These are phyloP conservation scores for Vulpes vulpes DNA, from an alignment of 2,113 vertebrate species.

Conservation along the genomic window DNA sequence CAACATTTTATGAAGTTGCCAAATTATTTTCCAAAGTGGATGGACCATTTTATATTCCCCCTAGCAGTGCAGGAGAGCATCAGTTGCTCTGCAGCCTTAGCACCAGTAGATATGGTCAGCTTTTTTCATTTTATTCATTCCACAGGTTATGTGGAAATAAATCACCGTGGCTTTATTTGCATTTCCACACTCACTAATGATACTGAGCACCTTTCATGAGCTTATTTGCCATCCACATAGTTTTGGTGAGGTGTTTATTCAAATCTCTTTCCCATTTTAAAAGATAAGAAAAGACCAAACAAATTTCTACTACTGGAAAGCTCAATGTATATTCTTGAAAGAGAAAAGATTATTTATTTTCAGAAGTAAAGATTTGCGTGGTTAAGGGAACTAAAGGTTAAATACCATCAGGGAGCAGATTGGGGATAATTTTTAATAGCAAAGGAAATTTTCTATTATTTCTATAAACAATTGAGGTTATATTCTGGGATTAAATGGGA, in stretches of 20 bases:
- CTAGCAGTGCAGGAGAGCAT: neutral
- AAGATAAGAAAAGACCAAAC: neutral
- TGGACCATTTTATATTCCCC: neutral
- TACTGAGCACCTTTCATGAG: neutral
- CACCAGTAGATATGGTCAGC: neutral
- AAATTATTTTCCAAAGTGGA: neutral
- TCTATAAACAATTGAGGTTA: neutral
- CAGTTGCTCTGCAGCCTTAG: neutral
- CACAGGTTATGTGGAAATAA: neutral
- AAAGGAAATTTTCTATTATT: constrained; percentile 14
- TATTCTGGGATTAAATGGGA: neutral
- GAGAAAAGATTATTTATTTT: neutral
- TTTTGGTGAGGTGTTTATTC: neutral
- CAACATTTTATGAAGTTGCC: neutral
- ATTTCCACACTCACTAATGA: neutral
- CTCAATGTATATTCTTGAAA: neutral
- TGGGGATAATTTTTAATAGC: neutral
- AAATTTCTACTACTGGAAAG: neutral
- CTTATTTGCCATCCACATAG: neutral
- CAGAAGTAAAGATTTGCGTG: neutral
- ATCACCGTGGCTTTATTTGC: neutral
- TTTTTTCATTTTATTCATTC: neutral
- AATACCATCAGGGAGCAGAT: neutral
- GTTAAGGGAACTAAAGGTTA: neutral
- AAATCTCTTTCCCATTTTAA: neutral